Base-by-base conservation (phyloP, 2,888 invertebrate genomes). In the Amphipoea lucens region DNA sequence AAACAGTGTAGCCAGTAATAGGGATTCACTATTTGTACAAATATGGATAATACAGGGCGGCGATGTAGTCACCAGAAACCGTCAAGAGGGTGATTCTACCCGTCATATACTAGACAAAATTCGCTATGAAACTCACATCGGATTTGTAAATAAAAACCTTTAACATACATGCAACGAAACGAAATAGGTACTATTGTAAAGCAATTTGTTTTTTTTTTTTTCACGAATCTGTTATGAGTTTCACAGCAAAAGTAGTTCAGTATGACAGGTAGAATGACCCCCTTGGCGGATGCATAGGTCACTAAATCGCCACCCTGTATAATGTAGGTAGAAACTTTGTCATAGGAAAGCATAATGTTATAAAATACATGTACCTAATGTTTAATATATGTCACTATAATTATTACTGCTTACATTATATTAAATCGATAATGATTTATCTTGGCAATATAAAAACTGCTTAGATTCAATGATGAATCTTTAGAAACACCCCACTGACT, bases 401-500 rank as follows among this genome's bases (percentile, higher is more conserved):
- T 23, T 57, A 45, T 73, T n/a, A 36, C 6, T 36, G 36, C 7
- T 36, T 2, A 23, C 48, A 62, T n/a, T 48, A 75, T n/a, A 36
- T 20, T 42, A 40, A 29, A 51, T 81, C n/a, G 29, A 29, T 57
- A 48, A 29, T 40, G n/a, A 42, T 2, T 36, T 68, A 36, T 60
- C 17, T 70, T 60, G 5, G 36, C n/a, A 51, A 12, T 17, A 14
- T 14, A 57, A 60, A 51, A 65, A 45, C 23, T 67, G 12, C 45
- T 29, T 54, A 29, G 14, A 45, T 81, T 66, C 45, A 40, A 66
- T 48, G 40, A 17, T 20, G 40, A 82, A 17, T 62, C 45, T 80
- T 72, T 40, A 65, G 71, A 71, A 79, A 63, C 60, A 74, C 68
- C 70, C 80, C 66, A 83, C 70, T 85, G 81, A 76, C 87, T 83